Evolutionary conservation across 2,113 vertebrate genomes (phyloP).

Genomic region (cat (Felis catus)): F.catus_Fca126_mat1.0 CM031423.1:73679501-73680000

Average conservation of each 20-base stretch:
- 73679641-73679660: background rate
- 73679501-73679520: conserved; percentile 56
- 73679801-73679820: background rate
- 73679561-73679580: conserved; percentile 8
- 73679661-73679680: background rate
- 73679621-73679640: background rate
- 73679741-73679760: background rate
- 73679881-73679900: background rate
- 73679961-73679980: background rate
- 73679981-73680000: background rate
- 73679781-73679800: background rate
- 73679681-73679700: background rate
- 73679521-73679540: conserved; percentile 11
- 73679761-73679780: background rate
- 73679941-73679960: background rate
- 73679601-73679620: background rate
- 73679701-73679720: background rate
- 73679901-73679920: background rate
- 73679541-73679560: conserved; percentile 9
- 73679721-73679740: background rate
- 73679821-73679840: background rate
- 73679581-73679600: background rate
- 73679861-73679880: background rate
- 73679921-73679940: background rate
- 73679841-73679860: background rate